Evolutionary conservation across 2,797 vertebrate species (phyloP).

Genomic region (Lepilemur septentrionalis): DNA sequence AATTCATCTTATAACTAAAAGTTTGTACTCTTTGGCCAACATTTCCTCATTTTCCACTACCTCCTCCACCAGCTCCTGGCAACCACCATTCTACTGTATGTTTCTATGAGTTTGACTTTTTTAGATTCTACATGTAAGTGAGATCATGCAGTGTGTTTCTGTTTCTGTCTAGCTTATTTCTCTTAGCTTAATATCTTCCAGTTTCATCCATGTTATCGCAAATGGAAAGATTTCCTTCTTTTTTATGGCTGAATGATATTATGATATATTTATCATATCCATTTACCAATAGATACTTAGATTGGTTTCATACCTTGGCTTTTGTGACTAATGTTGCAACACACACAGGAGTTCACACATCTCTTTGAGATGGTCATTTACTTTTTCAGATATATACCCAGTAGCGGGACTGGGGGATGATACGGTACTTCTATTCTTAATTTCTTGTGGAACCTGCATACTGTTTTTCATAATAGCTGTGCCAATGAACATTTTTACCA

Average conservation of each 20-base stretch:
- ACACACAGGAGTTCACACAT: not conserved
- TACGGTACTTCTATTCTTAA: not conserved
- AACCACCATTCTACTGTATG: not conserved
- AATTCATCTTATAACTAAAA: not conserved
- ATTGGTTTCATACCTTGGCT: not conserved
- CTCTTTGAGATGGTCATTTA: not conserved
- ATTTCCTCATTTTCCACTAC: not conserved
- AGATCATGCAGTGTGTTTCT: not conserved
- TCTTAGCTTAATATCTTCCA: not conserved
- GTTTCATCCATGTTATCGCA: not conserved
- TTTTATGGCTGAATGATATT: not conserved
- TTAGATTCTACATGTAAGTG: not conserved
- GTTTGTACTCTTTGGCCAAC: too few species aligned
- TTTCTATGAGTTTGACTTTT: not conserved
- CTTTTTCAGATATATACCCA: not conserved
- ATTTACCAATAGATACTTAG: not conserved
- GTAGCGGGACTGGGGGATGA: not conserved
- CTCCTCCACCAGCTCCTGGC: not conserved
- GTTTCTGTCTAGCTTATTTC: not conserved
- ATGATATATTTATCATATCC: not conserved
- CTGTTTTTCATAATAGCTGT: not conserved
- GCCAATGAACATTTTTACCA: not conserved
- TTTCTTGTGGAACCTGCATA: not conserved
- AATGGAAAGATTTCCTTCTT: not conserved
- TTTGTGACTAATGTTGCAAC: not conserved